Evolutionary conservation across 2,113 vertebrate genomes (phyloP).

Genomic region (Bungarus multicinctus): DNA sequence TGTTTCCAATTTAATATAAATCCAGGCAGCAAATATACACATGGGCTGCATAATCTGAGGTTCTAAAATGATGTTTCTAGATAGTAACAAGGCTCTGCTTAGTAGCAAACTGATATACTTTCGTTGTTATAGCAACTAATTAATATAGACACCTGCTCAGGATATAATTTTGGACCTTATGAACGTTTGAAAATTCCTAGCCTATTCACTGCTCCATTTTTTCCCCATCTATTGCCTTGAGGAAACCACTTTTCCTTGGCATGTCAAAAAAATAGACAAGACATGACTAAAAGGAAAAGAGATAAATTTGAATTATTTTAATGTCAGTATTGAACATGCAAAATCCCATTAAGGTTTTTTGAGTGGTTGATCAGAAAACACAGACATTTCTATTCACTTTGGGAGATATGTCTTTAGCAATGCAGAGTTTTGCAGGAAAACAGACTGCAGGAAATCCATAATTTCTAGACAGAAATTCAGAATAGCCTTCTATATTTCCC

Average conservation of each 20-base stretch:
- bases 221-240: not conserved
- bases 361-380: not conserved
- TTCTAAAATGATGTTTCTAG: not conserved
- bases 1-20: not conserved
- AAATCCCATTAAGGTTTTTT: not conserved
- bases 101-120: slow-evolving; percentile 1
- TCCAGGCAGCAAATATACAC: not conserved
- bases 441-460: not conserved
- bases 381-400: not conserved
- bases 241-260: not conserved
- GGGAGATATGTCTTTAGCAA: not conserved
- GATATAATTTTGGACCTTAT: slow-evolving; percentile 1
- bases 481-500: not conserved
- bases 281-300: not conserved
- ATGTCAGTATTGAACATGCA: not conserved
- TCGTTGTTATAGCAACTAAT: slow-evolving; percentile 13
- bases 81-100: not conserved
- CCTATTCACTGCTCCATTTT: not conserved
- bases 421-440: not conserved
- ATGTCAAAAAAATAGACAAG: not conserved
- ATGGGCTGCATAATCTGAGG: not conserved
- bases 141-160: not conserved
- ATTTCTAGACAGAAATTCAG: not conserved
- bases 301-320: not conserved
- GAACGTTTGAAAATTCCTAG: not conserved